A percentile compares a stretch with the other conserved stretches of the same genome.
These are phyloP conservation scores for Pempheris klunzingeri DNA, from an alignment of 2,797 vertebrate species.

Conservation along the genomic window DNA sequence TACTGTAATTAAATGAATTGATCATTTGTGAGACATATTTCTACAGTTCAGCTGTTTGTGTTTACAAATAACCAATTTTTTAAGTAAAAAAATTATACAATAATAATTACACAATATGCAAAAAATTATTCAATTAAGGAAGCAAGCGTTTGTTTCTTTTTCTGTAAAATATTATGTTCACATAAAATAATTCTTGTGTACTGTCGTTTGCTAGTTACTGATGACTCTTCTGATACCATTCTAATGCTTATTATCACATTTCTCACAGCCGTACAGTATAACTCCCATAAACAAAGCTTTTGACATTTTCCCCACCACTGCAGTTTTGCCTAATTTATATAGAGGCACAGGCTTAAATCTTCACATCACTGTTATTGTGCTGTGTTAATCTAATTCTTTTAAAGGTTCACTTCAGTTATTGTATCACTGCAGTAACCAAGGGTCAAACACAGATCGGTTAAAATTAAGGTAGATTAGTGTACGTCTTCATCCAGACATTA, in stretches of 20 bases:
- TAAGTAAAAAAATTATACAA: too few relatives aligned
- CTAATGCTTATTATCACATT: conserved; percentile 37
- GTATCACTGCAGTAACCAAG: conserved; percentile 56
- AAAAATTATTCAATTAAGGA: not conserved
- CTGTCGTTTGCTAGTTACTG: conserved; percentile 28
- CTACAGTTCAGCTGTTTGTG: too few relatives aligned
- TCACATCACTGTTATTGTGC: conserved; percentile 25
- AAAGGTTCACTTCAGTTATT: conserved; percentile 49
- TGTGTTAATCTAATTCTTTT: conserved; percentile 43
- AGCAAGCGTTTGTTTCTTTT: conserved; percentile 6
- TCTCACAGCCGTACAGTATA: conserved; percentile 6
- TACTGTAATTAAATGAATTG: not conserved
- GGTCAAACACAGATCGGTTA: conserved; percentile 62
- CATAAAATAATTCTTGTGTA: conserved; percentile 13
- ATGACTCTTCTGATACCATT: conserved; percentile 32
- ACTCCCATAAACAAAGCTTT: conserved; percentile 46
- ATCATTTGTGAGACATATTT: rapidly evolving
- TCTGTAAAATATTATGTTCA: not conserved
- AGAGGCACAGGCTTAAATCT: conserved; percentile 25
- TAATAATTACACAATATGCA: not conserved
- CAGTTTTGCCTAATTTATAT: conserved; percentile 28
- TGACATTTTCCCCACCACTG: conserved; percentile 35
- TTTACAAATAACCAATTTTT: too few relatives aligned
- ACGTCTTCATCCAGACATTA: conserved; percentile 60
- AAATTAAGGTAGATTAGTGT: conserved; percentile 76